phyloP scores from a whole-genome alignment of 1,140 invertebrate species.

The Danaus melanippus region DNA sequence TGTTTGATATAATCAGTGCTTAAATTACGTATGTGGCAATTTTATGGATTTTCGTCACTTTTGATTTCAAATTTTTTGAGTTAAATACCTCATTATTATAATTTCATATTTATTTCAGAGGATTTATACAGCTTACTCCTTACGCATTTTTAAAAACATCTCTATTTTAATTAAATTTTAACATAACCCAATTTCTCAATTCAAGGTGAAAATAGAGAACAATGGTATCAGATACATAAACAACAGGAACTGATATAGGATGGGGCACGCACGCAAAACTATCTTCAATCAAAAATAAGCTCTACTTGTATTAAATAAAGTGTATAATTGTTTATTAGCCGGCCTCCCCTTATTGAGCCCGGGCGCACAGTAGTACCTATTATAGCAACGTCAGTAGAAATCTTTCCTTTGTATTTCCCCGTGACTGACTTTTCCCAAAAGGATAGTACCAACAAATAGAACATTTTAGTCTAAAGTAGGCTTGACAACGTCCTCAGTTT shows the following conservation, averaged over 20 bases:
- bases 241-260: constrained; percentile 6
- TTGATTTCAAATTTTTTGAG: too few relatives aligned
- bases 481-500: constrained; percentile 6
- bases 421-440: constrained; percentile 27
- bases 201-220: constrained; percentile 16
- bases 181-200: constrained; percentile 3
- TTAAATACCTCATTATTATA: too few relatives aligned
- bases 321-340: constrained; percentile 10
- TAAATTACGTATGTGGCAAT: too few relatives aligned
- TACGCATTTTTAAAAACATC: too few relatives aligned
- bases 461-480: constrained; percentile 14
- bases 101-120: too few relatives aligned
- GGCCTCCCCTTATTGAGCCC: constrained; percentile 15
- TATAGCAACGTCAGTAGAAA: constrained; percentile 21
- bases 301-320: constrained; percentile 1
- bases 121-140: too few relatives aligned
- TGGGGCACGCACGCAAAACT: constrained; percentile 13
- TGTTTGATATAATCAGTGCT: too few relatives aligned
- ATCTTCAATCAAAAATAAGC: constrained; percentile 5
- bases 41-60: too few relatives aligned
- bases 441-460: constrained; percentile 20
- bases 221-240: constrained; percentile 13
- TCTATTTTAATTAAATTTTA: neutral
- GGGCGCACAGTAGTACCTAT: constrained; percentile 21
- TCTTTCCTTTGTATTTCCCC: constrained; percentile 28